These are phyloP conservation scores for Chionodraco myersi DNA, from an alignment of 2,113 vertebrate genomes.

Conservation along the genomic window DNA sequence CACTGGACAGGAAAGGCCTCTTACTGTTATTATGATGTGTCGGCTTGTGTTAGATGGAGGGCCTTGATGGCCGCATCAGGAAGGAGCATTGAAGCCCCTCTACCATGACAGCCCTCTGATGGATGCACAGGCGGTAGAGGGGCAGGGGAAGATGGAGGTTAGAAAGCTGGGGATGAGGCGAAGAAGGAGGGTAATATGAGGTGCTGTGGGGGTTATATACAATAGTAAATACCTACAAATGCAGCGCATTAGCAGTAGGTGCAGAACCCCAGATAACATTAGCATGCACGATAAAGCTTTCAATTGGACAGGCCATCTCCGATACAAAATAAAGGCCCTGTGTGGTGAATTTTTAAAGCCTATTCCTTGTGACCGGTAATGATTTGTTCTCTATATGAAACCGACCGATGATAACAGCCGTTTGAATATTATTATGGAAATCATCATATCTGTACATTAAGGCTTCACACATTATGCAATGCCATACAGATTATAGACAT, in stretches of 20 bases:
- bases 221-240: constrained; percentile 73
- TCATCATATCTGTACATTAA: constrained; percentile 58
- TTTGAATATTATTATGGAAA: constrained; percentile 61
- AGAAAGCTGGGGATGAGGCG: constrained; percentile 71
- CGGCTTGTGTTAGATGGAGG: constrained; percentile 84
- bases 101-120: constrained; percentile 81
- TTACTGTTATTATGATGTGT: constrained; percentile 90
- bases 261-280: constrained; percentile 66
- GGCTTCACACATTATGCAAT: constrained; percentile 44
- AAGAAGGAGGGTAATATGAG: constrained; percentile 63
- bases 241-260: constrained; percentile 70
- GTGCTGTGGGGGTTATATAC: constrained; percentile 59
- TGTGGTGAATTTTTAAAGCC: constrained; percentile 56
- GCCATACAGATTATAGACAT: constrained; percentile 15
- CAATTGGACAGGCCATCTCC: constrained; percentile 67
- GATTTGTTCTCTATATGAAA: constrained; percentile 59
- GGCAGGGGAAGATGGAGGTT: constrained; percentile 76
- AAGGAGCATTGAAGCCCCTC: constrained; percentile 77
- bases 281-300: constrained; percentile 67
- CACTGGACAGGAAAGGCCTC: constrained; percentile 87
- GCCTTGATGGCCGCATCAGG: constrained; percentile 83
- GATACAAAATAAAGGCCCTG: constrained; percentile 67
- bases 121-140: constrained; percentile 78
- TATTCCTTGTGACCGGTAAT: constrained; percentile 44
- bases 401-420: constrained; percentile 56